These are phyloP conservation scores for Elysia crispata DNA, from an alignment of 2,888 invertebrate species.

Conservation along the genomic window DNA sequence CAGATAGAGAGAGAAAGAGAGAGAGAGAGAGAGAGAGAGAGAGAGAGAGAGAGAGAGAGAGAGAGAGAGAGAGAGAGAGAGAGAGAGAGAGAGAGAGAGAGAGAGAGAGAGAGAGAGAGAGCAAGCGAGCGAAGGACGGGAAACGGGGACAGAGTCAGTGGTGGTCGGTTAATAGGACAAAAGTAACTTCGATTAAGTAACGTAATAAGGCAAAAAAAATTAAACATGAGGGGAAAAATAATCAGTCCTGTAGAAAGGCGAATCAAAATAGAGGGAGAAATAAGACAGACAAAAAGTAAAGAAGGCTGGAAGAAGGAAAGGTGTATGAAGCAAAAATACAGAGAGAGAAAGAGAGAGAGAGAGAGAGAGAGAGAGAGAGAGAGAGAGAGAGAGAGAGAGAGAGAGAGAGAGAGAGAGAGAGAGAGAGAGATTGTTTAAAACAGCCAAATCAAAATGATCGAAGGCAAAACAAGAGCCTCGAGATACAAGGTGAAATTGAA, in stretches of 20 bases:
- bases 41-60: conserved; percentile 5
- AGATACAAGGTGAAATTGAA: no score
- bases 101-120: neutral
- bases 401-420: neutral
- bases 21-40: neutral
- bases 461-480: no score
- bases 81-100: neutral
- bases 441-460: no score
- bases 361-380: neutral
- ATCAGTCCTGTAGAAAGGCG: no score
- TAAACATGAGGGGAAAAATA: no score
- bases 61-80: neutral
- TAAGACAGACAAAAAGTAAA: no score
- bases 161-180: no score
- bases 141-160: neutral
- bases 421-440: no score
- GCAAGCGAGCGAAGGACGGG: neutral
- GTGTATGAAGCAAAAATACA: no score
- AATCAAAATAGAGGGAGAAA: neutral
- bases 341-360: neutral
- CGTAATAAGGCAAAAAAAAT: no score
- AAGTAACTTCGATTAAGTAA: no score
- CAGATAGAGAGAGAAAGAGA: neutral
- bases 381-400: conserved; percentile 6
- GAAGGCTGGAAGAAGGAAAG: neutral